These are phyloP conservation scores for Diploscapter pachys DNA, from an alignment of 1,140 invertebrate genomes.

Conservation along the genomic window DNA sequence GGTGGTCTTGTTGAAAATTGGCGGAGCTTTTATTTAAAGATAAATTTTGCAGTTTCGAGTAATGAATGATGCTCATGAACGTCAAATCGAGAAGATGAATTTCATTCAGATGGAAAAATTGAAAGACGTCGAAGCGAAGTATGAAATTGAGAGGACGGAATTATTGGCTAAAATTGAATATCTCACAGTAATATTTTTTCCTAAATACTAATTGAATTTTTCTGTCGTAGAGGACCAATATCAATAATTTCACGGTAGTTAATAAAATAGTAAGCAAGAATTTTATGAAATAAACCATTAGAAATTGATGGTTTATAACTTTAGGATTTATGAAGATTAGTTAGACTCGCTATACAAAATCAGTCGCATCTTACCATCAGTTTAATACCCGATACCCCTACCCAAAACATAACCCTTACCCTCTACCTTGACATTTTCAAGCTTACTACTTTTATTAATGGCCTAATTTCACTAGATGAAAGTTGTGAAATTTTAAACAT, in stretches of 20 bases:
- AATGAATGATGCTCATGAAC: constrained; percentile 21
- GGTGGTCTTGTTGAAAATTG: not conserved
- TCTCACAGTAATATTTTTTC: not conserved
- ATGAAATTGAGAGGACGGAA: constrained; percentile 3
- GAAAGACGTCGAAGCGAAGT: constrained; percentile 10
- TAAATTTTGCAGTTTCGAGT: not conserved
- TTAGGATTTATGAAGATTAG: not conserved
- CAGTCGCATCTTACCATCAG: not conserved
- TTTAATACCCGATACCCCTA: not conserved
- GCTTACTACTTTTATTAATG: not conserved
- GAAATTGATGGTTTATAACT: too few relatives aligned
- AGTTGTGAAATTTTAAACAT: not conserved
- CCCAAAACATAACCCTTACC: not conserved
- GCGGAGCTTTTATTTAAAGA: too few relatives aligned
- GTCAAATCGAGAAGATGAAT: constrained; percentile 19
- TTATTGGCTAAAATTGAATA: constrained; percentile 18
- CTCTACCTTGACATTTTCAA: too few relatives aligned
- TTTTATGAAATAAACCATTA: too few relatives aligned
- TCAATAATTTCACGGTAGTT: too few relatives aligned
- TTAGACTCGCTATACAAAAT: not conserved
- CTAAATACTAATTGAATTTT: not conserved
- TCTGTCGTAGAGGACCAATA: too few relatives aligned
- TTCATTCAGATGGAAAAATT: constrained; percentile 23
- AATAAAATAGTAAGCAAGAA: too few relatives aligned
- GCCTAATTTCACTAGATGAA: not conserved